Percentiles rank a stretch among this genome's conserved stretches.
These are phyloP conservation scores for Lepidurus packardi DNA, from an alignment of 1,140 invertebrate species.

Conservation along the genomic window DNA sequence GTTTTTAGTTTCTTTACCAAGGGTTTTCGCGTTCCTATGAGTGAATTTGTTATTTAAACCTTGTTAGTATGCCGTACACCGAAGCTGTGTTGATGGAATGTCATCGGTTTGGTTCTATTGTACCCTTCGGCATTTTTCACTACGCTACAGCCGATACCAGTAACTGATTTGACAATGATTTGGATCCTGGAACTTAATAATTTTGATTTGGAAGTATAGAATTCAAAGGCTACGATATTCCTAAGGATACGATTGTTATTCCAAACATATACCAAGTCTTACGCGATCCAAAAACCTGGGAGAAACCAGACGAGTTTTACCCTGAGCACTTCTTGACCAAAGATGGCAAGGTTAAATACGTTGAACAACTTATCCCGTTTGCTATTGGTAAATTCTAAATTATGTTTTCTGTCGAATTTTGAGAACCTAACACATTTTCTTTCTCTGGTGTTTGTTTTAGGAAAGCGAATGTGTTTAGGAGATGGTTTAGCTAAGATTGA, in stretches of 20 bases:
- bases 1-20: not conserved
- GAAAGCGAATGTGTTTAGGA: slow-evolving; percentile 62
- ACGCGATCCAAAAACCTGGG: slow-evolving; percentile 41
- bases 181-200: not conserved
- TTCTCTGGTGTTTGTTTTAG: slow-evolving; percentile 43
- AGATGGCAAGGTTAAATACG: not conserved
- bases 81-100: slow-evolving; percentile 40
- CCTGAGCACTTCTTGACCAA: slow-evolving; percentile 43
- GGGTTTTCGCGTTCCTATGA: not conserved
- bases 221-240: slow-evolving; percentile 41
- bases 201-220: not conserved
- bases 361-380: slow-evolving; percentile 27
- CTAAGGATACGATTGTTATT: slow-evolving; percentile 43
- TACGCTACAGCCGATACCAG: slow-evolving; percentile 29
- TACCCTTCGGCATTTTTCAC: slow-evolving; percentile 36
- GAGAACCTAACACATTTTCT: too few species aligned
- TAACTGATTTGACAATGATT: not conserved
- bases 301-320: slow-evolving; percentile 41
- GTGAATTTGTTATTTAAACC: not conserved
- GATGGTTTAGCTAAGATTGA: slow-evolving; percentile 63
- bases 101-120: slow-evolving; percentile 34
- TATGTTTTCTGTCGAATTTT: too few species aligned
- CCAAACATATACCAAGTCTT: slow-evolving; percentile 42
- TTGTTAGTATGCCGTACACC: slow-evolving; percentile 37
- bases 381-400: slow-evolving; percentile 25